Percentiles rank a stretch among this genome's conserved stretches.
Evolutionary conservation across 1,140 invertebrate species (phyloP).

Genomic region (Atta colombica): DNA sequence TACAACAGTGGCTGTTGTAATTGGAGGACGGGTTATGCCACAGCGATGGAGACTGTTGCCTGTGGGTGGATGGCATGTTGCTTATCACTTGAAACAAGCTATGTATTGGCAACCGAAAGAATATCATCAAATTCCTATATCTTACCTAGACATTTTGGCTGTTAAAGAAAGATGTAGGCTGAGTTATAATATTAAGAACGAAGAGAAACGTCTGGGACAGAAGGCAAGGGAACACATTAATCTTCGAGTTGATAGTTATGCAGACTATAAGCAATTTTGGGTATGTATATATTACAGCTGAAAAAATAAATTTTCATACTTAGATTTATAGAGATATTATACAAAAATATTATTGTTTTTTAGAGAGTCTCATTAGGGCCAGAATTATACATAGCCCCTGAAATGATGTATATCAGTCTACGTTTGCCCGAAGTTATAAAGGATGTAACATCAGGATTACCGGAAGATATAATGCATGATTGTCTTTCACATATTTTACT

Average conservation of each 20-base stretch:
- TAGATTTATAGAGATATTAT: background rate
- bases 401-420: conserved; percentile 86
- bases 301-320: background rate
- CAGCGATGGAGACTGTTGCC: conserved; percentile 84
- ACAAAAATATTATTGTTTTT: conserved; percentile 56
- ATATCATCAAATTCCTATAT: conserved; percentile 85
- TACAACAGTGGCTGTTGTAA: conserved; percentile 86
- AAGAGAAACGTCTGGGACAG: conserved; percentile 78
- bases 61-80: conserved; percentile 86
- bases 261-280: conserved; percentile 84
- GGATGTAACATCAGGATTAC: conserved; percentile 84
- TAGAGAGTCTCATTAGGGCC: conserved; percentile 85
- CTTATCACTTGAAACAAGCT: conserved; percentile 86
- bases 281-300: conserved; percentile 68
- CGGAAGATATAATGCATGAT: conserved; percentile 83
- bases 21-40: conserved; percentile 85
- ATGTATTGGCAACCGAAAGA: conserved; percentile 86
- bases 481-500: conserved; percentile 86
- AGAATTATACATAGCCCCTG: conserved; percentile 86
- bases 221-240: conserved; percentile 82
- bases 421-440: conserved; percentile 85
- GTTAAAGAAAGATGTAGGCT: conserved; percentile 86
- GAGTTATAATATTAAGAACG: conserved; percentile 85
- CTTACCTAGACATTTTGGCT: conserved; percentile 84
- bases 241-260: conserved; percentile 83